Base-by-base conservation (phyloP, 92 coral and sea anemone genomes). In the Epizoanthus illoricatus region DNA sequence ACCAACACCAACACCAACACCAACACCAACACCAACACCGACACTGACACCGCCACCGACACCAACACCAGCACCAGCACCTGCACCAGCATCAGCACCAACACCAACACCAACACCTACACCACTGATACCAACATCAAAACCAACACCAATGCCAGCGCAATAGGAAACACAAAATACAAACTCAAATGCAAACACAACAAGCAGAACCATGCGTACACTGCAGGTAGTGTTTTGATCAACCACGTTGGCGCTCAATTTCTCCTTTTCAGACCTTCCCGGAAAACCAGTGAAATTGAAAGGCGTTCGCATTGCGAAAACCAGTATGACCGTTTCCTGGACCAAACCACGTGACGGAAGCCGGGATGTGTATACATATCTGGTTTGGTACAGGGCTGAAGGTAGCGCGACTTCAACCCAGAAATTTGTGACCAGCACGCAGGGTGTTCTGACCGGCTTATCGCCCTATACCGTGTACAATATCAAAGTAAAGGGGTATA, bases 391-490 rank as follows among this genome's bases (percentile, higher is more conserved):
- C 72, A 83, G 75, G 63, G 80, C 84, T 23, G 85, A 64, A n/a
- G 81, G 70, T 20, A 65, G 72, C 7, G 65, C 40, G 23, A 72
- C 55, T 5, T 28, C 41, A 17, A 16, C 12, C 49, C 9, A 33
- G 71, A 81, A 80, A 63, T 65, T 87, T 12, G 84, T 81, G 56
- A 55, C 78, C 13, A 64, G 64, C 5, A 45, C 89, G 40, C 40
- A 5, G 36, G 90, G 86, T 18, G 59, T 8, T 79, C 42, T 89
- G 78, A 52, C n/a, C 62, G 80, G 73, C 2, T 73, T 86, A 63
- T 73, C 20, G 18, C 91, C 96, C 20, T 87, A 87, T 55, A 92
- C 91, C 47, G 41, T 12, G 19, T 92, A 92, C 73, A 70, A 70
- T 24, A 81, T 92, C 59, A 75, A 67, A 78, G 93, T 92, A 40